These are phyloP conservation scores for Geotrypetes seraphini DNA, from an alignment of 2,797 vertebrate species.

Conservation along the genomic window DNA sequence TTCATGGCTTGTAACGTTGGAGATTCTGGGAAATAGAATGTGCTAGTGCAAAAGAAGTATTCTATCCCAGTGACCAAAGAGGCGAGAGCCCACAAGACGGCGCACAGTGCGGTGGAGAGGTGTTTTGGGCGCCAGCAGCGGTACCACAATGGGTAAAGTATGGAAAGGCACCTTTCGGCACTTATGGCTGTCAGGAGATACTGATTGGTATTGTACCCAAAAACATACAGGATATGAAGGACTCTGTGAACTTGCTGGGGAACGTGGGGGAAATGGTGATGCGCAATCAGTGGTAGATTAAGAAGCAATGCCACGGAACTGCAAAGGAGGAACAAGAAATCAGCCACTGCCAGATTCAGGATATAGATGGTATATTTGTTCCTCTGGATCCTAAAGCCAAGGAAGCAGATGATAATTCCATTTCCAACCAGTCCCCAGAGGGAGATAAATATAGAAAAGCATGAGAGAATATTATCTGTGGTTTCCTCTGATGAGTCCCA, in stretches of 20 bases:
- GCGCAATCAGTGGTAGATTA: too few relatives aligned
- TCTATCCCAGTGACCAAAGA: not conserved
- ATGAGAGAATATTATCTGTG: too few relatives aligned
- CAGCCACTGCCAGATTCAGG: not conserved
- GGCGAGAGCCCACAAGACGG: slow-evolving; percentile 5
- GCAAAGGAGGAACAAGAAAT: slow-evolving; percentile 15
- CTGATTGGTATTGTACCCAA: not conserved
- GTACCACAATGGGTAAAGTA: slow-evolving; percentile 20
- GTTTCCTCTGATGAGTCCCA: too few relatives aligned
- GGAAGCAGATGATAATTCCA: slow-evolving; percentile 1
- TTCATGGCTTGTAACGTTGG: not conserved
- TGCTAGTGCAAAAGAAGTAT: not conserved
- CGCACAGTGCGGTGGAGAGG: slow-evolving; percentile 5
- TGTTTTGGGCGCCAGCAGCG: slow-evolving; percentile 2
- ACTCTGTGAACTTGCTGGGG: not conserved
- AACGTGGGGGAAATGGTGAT: too few relatives aligned
- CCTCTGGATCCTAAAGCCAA: not conserved
- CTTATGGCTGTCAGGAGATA: slow-evolving; percentile 25
- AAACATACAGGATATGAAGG: not conserved
- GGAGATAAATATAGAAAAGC: not conserved
- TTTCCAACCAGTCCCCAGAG: slow-evolving; percentile 13
- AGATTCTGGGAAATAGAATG: accelerated
- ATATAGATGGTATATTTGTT: not conserved
- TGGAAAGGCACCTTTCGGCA: slow-evolving; percentile 16
- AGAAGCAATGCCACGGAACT: accelerated